Percentiles rank a stretch among this genome's conserved stretches.
Conservation (phyloP, 2,113 vertebrate genomes). For the Tenrec ecaudatus region DNA sequence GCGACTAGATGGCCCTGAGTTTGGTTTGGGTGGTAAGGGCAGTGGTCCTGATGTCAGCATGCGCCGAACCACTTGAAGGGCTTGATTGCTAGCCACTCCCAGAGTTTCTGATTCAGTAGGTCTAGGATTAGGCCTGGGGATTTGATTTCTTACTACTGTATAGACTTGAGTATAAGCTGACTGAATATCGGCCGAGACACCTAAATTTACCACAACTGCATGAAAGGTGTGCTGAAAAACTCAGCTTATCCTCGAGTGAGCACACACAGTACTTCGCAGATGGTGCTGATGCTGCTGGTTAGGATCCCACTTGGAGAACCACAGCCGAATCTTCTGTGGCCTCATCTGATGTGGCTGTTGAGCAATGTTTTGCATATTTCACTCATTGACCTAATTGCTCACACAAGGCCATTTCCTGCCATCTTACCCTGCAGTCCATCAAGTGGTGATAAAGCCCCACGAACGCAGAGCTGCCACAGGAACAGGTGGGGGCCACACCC, state of each 20-base stretch:
- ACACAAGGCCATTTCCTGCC: neutral
- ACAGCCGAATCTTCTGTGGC: neutral
- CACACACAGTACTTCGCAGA: no score
- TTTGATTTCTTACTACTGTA: neutral
- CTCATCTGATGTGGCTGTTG: neutral
- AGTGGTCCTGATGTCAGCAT: neutral
- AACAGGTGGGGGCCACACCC: no score
- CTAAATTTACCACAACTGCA: no score
- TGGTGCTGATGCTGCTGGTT: neutral
- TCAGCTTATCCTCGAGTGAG: no score
- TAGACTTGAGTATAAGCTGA: no score
- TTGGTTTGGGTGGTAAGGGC: neutral
- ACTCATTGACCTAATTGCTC: neutral
- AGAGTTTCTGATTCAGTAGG: constrained; percentile 22
- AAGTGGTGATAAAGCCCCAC: no score
- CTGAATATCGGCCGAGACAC: no score
- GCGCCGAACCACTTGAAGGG: neutral
- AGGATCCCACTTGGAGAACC: neutral
- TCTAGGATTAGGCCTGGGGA: neutral
- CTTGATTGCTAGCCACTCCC: neutral
- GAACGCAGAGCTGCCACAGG: no score
- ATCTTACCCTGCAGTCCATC: no score
- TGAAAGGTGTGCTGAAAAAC: no score
- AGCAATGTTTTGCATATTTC: neutral
- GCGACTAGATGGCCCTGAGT: no score